Conservation (phyloP, 2,797 vertebrate genomes). For the Phaenicophaeus curvirostris region DNA sequence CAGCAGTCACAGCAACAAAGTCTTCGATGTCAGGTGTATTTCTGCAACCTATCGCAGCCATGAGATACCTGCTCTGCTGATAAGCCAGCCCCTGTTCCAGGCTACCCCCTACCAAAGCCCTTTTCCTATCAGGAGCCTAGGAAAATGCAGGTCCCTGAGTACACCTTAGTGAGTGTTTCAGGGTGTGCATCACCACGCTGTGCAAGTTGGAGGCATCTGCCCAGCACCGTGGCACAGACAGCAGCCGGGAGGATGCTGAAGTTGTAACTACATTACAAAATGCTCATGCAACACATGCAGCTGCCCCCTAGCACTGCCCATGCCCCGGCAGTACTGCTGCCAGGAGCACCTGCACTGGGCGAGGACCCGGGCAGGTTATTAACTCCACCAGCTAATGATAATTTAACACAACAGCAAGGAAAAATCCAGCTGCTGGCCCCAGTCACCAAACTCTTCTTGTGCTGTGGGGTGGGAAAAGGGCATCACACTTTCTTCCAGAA, state of each 20-base stretch:
- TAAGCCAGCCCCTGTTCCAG: neutral
- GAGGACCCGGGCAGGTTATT: neutral
- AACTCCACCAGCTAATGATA: neutral
- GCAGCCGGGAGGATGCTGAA: neutral
- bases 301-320: neutral
- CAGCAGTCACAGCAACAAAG: neutral
- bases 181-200: accelerated
- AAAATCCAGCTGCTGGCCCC: neutral
- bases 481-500: neutral
- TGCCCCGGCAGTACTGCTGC: neutral
- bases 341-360: neutral
- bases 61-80: accelerated
- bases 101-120: neutral
- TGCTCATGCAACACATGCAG: accelerated
- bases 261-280: neutral
- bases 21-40: neutral
- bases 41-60: neutral
- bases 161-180: neutral
- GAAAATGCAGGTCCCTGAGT: accelerated
- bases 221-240: accelerated
- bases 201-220: neutral
- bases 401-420: neutral
- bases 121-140: accelerated
- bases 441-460: accelerated
- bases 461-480: neutral